phyloP scores from a whole-genome alignment of 1,140 invertebrate species.

The Drosophila mayri region DNA sequence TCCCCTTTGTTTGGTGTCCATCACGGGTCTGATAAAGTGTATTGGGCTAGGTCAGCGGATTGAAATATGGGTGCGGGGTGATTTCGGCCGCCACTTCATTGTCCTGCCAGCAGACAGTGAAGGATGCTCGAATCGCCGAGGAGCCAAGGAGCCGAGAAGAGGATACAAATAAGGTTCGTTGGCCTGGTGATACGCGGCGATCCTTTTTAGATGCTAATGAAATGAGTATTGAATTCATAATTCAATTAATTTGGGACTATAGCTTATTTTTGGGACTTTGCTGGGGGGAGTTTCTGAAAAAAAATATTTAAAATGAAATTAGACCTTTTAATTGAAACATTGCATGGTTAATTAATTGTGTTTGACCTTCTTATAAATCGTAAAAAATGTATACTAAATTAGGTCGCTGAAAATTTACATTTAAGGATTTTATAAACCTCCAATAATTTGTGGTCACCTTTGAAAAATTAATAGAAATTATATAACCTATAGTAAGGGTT shows the following conservation, averaged over 20 bases:
- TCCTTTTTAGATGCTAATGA: constrained; percentile 23
- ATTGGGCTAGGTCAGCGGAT: constrained; percentile 28
- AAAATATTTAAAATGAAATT: neutral
- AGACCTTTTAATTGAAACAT: neutral
- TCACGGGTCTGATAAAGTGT: constrained; percentile 27
- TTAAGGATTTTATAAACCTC: neutral
- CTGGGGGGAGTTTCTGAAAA: neutral
- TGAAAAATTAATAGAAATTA: neutral
- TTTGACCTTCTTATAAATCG: neutral
- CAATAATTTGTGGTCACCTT: neutral
- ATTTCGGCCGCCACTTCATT: constrained; percentile 19
- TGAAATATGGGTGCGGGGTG: constrained; percentile 17
- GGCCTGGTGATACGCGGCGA: constrained; percentile 7
- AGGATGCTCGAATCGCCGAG: neutral
- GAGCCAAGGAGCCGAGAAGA: no score
- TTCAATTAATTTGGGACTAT: neutral
- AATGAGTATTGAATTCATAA: constrained; percentile 6
- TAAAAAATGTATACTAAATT: no score
- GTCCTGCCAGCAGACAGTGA: constrained; percentile 14
- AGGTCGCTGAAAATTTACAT: neutral
- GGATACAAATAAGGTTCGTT: constrained; percentile 3
- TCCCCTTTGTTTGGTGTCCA: constrained; percentile 2
- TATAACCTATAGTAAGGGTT: neutral
- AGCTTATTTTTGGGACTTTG: neutral
- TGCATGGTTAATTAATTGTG: neutral